Conservation (phyloP, 2,888 invertebrate species). For the Drosophila recens region DNA sequence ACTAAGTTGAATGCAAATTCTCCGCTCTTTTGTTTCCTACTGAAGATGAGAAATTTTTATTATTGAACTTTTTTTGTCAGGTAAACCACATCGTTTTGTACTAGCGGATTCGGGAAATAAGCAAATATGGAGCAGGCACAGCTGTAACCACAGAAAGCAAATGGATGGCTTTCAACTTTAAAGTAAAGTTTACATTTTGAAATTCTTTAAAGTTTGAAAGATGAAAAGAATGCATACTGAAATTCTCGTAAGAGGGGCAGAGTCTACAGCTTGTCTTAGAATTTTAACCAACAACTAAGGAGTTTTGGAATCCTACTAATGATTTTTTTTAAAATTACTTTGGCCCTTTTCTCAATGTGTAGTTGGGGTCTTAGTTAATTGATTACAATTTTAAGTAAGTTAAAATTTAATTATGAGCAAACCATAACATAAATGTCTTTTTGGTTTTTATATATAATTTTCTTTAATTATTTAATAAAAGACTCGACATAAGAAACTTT, state of each 20-base stretch:
- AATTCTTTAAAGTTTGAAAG: too few species aligned
- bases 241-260: too few species aligned
- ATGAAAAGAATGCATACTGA: background rate
- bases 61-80: background rate
- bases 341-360: too few species aligned
- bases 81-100: slow-evolving; percentile 4
- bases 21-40: background rate
- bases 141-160: slow-evolving; percentile 1
- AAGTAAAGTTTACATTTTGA: background rate
- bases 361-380: too few species aligned
- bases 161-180: background rate
- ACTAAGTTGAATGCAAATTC: slow-evolving; percentile 21
- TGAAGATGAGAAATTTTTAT: background rate
- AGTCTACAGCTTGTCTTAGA: background rate
- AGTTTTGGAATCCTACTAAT: too few species aligned
- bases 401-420: too few species aligned
- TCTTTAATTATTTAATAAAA: too few species aligned
- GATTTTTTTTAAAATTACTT: too few species aligned
- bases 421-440: too few species aligned
- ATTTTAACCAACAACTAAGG: background rate
- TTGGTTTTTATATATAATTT: too few species aligned
- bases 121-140: background rate
- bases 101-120: background rate
- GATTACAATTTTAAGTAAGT: too few species aligned
- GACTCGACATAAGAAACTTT: too few species aligned